A percentile compares a stretch with the other conserved stretches of the same genome.
phyloP scores from a whole-genome alignment of 2,113 vertebrate genomes.

The Protobothrops mucrosquamatus region DNA sequence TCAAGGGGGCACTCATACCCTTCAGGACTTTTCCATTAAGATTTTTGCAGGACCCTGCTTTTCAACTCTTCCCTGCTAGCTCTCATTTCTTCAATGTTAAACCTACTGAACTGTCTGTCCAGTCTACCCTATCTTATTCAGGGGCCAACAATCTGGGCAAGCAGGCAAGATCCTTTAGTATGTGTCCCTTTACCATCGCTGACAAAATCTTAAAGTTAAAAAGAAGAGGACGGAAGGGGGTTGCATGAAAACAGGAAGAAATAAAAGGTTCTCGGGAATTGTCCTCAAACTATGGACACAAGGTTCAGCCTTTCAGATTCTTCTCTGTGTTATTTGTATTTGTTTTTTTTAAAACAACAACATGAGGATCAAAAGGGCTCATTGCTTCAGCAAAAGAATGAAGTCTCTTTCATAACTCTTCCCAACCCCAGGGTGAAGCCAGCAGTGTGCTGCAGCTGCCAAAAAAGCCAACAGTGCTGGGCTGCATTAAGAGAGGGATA shows the following conservation, averaged over 20 bases:
- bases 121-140: neutral
- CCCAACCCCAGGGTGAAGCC: neutral
- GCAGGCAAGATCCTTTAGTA: neutral
- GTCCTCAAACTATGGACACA: neutral
- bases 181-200: neutral
- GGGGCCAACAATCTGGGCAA: neutral
- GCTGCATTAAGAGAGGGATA: too few species aligned
- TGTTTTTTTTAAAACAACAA: neutral
- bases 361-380: neutral
- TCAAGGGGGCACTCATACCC: constrained; percentile 12
- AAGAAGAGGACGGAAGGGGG: neutral
- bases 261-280: neutral
- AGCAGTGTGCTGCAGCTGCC: too few species aligned
- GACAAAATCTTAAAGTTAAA: neutral
- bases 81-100: neutral
- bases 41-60: neutral
- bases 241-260: neutral
- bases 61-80: too few species aligned
- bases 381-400: neutral
- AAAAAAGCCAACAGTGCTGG: too few species aligned
- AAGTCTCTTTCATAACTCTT: neutral
- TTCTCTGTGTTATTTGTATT: neutral
- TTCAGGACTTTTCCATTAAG: neutral
- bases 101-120: neutral
- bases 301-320: neutral